These are phyloP conservation scores for Aramus guarauna DNA, from an alignment of 2,113 vertebrate species.

Conservation along the genomic window DNA sequence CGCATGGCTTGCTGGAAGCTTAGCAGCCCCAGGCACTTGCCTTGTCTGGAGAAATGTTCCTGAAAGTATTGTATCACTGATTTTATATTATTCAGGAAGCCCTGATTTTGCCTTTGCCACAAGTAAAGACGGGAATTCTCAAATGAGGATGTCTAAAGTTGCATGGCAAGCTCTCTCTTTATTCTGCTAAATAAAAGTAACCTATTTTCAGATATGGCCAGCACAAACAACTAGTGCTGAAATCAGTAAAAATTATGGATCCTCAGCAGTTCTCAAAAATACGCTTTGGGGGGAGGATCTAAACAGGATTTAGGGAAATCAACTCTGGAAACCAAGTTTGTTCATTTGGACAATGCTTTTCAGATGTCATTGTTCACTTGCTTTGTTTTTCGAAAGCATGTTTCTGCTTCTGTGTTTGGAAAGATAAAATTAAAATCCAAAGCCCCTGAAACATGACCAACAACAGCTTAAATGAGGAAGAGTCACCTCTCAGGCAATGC, in stretches of 20 bases:
- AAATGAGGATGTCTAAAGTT: not conserved
- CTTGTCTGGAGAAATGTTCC: not conserved
- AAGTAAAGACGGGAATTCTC: not conserved
- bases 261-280: not conserved
- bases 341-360: not conserved
- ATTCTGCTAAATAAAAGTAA: not conserved
- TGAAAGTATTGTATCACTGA: not conserved
- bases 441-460: not conserved
- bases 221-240: not conserved
- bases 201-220: not conserved
- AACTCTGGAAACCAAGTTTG: not conserved
- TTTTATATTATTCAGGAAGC: not conserved
- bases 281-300: not conserved
- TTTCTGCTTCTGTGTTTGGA: not conserved
- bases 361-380: not conserved
- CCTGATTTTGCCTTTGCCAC: not conserved
- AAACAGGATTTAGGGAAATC: not conserved
- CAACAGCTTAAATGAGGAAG: not conserved
- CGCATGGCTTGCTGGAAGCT: not conserved
- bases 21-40: not conserved
- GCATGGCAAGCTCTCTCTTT: not conserved
- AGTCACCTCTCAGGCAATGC: not conserved
- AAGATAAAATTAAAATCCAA: not conserved
- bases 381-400: not conserved
- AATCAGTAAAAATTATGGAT: not conserved